phyloP scores from a whole-genome alignment of 1,140 invertebrate genomes.

The Lordiphosa collinella region DNA sequence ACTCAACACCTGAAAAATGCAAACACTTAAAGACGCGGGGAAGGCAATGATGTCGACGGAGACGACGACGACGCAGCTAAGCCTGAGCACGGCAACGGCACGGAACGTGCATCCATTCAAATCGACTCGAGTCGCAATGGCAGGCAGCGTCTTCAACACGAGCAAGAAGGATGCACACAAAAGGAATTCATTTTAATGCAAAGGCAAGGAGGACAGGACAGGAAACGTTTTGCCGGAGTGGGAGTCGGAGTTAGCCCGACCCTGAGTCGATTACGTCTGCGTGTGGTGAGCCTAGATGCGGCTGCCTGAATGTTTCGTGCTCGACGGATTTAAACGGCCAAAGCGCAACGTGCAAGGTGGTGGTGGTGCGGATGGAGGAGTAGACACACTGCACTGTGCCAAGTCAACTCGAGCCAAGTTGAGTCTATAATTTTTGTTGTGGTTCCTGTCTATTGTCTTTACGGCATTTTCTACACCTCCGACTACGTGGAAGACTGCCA shows the following conservation, averaged over 20 bases:
- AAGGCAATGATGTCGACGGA: constrained; percentile 20
- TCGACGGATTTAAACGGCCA: constrained; percentile 58
- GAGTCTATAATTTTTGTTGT: constrained; percentile 76
- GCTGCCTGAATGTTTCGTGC: constrained; percentile 42
- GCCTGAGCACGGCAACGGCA: too few species aligned
- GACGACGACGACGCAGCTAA: constrained; percentile 17
- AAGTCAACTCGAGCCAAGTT: constrained; percentile 54
- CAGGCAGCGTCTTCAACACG: constrained; percentile 5
- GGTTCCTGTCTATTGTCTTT: constrained; percentile 76
- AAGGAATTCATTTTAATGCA: constrained; percentile 75
- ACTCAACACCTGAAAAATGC: constrained; percentile 73
- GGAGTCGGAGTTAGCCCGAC: not conserved
- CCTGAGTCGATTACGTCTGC: constrained; percentile 54
- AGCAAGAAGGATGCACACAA: constrained; percentile 36
- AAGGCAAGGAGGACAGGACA: constrained; percentile 18
- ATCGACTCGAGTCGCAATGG: constrained; percentile 34
- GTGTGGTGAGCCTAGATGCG: constrained; percentile 64
- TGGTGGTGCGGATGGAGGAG: not conserved
- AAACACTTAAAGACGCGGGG: constrained; percentile 67
- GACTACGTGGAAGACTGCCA: not conserved
- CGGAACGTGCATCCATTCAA: constrained; percentile 69
- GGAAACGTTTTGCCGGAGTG: constrained; percentile 44
- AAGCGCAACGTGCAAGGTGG: constrained; percentile 33
- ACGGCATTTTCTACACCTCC: constrained; percentile 23
- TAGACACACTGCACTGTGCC: constrained; percentile 35